A percentile compares a stretch with the other conserved stretches of the same genome.
These are phyloP conservation scores for Thomomys bottae DNA, from an alignment of 2,113 vertebrate species.

Conservation along the genomic window DNA sequence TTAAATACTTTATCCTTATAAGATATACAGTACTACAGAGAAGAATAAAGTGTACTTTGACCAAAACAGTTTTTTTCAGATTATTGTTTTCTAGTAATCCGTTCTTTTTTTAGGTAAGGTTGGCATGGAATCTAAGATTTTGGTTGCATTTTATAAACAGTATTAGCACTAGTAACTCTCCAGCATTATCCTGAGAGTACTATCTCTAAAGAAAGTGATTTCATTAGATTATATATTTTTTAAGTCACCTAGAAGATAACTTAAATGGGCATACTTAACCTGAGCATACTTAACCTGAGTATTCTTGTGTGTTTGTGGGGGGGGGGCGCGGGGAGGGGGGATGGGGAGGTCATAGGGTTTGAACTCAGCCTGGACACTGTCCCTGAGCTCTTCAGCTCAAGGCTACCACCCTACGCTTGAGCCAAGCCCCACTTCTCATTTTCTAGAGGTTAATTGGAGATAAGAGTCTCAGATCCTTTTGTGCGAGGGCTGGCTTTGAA, in stretches of 20 bases:
- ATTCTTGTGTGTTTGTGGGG: too few species aligned
- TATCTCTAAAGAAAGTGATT: conserved; percentile 28
- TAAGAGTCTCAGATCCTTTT: too few species aligned
- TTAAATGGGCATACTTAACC: not conserved
- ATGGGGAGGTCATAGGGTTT: too few species aligned
- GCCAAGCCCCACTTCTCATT: too few species aligned
- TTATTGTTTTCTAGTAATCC: not conserved
- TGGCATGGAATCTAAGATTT: conserved; percentile 35
- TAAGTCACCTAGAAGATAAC: too few species aligned
- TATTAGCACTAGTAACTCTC: conserved; percentile 4
- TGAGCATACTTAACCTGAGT: not conserved
- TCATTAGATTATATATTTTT: not conserved
- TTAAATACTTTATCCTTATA: not conserved
- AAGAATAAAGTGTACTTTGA: not conserved
- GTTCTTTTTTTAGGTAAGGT: not conserved
- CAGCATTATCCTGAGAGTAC: not conserved
- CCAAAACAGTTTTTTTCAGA: conserved; percentile 11
- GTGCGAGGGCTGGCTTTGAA: too few species aligned
- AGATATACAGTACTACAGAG: not conserved
- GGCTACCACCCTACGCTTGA: too few species aligned
- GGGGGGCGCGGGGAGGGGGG: too few species aligned
- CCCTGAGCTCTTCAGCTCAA: too few species aligned
- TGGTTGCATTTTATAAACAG: conserved; percentile 9
- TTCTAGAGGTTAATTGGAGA: too few species aligned
- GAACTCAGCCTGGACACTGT: too few species aligned